Evolutionary conservation across 2,797 vertebrate species (phyloP).

Genomic region (Hydrolagus colliei): DNA sequence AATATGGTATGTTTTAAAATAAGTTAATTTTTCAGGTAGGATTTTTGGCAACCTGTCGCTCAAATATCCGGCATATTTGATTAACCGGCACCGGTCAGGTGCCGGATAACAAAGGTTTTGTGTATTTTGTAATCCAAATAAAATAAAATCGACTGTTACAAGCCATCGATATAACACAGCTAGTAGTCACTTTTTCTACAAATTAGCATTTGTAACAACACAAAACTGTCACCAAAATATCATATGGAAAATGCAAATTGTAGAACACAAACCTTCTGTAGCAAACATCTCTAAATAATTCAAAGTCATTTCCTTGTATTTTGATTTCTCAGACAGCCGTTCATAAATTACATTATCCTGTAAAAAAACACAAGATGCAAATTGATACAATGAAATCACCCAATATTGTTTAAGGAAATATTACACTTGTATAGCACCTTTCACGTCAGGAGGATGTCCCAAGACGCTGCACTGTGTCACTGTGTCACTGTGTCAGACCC

Average conservation of each 20-base stretch:
- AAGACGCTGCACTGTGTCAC: no score
- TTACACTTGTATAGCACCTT: no score
- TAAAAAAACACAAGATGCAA: conserved; percentile 41
- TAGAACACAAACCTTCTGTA: conserved; percentile 74
- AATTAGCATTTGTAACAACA: conserved; percentile 36
- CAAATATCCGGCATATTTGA: no score
- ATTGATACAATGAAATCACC: neutral
- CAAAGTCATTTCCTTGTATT: conserved; percentile 94
- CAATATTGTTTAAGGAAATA: neutral
- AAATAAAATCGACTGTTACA: no score
- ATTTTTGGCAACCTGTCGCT: no score
- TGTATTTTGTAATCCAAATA: no score
- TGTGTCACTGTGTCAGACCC: no score
- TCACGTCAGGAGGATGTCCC: no score
- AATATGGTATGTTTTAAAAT: no score
- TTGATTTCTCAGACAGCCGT: conserved; percentile 86
- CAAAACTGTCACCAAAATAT: neutral
- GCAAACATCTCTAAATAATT: conserved; percentile 98
- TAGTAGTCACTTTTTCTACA: conserved; percentile 37
- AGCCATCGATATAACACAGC: neutral
- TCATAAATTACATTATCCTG: conserved; percentile 97
- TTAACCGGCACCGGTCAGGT: no score
- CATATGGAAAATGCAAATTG: neutral
- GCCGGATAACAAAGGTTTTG: no score
- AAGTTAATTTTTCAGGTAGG: no score